phyloP scores from a whole-genome alignment of 2,113 vertebrate genomes.

The Sula dactylatra region DNA sequence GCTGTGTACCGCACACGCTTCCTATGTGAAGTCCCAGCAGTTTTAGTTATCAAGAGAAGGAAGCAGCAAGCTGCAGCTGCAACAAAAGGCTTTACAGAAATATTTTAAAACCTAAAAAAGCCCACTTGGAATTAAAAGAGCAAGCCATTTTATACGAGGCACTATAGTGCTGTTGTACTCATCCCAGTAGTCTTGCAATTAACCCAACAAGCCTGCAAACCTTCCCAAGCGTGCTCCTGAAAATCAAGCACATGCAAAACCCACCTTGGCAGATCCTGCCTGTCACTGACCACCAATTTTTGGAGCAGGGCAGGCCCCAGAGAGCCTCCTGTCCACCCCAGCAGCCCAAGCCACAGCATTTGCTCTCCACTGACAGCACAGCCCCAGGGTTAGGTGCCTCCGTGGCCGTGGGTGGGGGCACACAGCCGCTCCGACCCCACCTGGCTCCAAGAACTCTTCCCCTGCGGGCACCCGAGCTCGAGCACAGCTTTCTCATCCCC shows the following conservation, averaged over 20 bases:
- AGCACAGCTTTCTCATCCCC: background rate
- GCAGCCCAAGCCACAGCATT: background rate
- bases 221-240: background rate
- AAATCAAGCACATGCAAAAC: background rate
- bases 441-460: background rate
- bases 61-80: background rate
- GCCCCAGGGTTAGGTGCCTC: background rate
- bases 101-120: background rate
- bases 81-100: background rate
- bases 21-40: background rate
- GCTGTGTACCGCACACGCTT: fast-evolving
- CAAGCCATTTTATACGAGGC: background rate
- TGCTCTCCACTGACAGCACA: background rate
- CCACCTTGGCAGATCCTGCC: background rate
- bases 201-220: background rate
- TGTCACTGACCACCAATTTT: background rate
- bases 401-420: fast-evolving
- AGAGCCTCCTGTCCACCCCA: background rate
- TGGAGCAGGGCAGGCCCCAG: background rate
- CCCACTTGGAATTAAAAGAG: background rate
- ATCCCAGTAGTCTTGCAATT: background rate
- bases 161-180: background rate
- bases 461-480: fast-evolving
- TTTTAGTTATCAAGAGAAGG: background rate
- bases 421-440: fast-evolving